Percentiles rank a stretch among this genome's conserved stretches.
Evolutionary conservation across 2,797 vertebrate species (phyloP).

Genomic region (Petrocephalus sullivani): DNA sequence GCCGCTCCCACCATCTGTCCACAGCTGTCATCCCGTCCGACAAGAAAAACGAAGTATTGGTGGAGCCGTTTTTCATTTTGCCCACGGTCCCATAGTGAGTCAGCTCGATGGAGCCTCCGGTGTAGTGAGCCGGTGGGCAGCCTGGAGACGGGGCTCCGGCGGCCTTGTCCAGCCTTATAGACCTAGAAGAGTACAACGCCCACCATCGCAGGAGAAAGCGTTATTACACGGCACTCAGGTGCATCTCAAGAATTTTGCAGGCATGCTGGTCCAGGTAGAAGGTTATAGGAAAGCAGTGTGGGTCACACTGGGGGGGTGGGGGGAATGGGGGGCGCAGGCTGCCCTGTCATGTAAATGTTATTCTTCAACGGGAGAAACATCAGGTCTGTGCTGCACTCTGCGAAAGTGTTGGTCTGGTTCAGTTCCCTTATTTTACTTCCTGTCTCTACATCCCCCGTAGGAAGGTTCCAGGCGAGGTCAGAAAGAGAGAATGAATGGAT

Average conservation of each 20-base stretch:
- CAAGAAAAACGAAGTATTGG: background rate
- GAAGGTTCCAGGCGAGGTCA: background rate
- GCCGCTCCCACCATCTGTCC: background rate
- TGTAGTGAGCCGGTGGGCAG: background rate
- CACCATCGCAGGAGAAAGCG: background rate
- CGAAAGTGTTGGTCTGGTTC: background rate
- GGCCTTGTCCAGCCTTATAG: background rate
- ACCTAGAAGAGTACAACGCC: background rate
- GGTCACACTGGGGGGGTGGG: background rate
- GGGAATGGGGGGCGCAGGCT: background rate
- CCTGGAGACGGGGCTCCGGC: background rate
- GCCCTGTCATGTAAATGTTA: background rate
- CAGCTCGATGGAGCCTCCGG: background rate
- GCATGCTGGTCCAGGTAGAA: background rate
- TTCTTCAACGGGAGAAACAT: background rate
- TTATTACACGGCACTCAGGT: background rate
- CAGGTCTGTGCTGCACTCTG: background rate
- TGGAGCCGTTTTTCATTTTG: constrained; percentile 14
- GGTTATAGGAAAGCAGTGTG: background rate
- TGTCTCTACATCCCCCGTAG: background rate
- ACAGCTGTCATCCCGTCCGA: background rate
- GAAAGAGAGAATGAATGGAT: background rate
- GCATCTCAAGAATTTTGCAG: background rate
- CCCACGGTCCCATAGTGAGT: background rate
- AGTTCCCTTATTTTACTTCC: background rate